Evolutionary conservation across 2,888 invertebrate species (phyloP).

Genomic region (Cephalotes varians): DNA sequence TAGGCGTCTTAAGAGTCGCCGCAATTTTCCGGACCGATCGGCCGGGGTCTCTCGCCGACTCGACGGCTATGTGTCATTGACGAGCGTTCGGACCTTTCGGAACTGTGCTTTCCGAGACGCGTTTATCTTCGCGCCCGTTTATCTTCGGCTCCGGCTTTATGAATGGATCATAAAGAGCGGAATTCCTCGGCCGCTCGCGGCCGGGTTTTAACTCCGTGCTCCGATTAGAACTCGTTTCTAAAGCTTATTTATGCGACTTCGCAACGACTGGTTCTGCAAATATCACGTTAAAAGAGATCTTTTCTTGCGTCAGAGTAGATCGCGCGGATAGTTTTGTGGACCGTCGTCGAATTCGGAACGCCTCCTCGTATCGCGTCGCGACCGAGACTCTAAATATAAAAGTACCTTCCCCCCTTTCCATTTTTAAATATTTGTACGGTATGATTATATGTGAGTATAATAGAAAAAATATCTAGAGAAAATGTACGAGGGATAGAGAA

Average conservation of each 20-base stretch:
- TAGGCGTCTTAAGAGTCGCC: neutral
- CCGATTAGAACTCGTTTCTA: neutral
- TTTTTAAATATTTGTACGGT: conserved; percentile 7
- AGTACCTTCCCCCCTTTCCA: neutral
- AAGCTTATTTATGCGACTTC: neutral
- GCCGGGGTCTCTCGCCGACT: neutral
- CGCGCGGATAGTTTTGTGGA: neutral
- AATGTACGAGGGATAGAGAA: neutral
- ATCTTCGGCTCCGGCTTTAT: neutral
- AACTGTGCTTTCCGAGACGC: neutral
- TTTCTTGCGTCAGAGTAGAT: neutral
- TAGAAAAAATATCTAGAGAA: neutral
- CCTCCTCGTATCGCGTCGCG: neutral
- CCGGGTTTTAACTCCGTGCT: neutral
- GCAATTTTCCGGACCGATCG: neutral
- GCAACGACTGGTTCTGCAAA: neutral
- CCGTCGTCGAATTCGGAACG: conserved; percentile 6
- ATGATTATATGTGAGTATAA: neutral
- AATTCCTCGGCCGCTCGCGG: conserved; percentile 10
- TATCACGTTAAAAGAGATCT: neutral
- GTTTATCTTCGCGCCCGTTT: conserved; percentile 31
- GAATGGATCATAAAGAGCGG: conserved; percentile 15
- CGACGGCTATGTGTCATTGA: neutral
- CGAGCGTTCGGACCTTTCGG: neutral
- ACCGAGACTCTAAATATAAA: conserved; percentile 26